Evolutionary conservation across 2,888 invertebrate genomes (phyloP), one percentile per base, ranked within the genome.

Genomic region (Neoaliturus tenellus): DNA sequence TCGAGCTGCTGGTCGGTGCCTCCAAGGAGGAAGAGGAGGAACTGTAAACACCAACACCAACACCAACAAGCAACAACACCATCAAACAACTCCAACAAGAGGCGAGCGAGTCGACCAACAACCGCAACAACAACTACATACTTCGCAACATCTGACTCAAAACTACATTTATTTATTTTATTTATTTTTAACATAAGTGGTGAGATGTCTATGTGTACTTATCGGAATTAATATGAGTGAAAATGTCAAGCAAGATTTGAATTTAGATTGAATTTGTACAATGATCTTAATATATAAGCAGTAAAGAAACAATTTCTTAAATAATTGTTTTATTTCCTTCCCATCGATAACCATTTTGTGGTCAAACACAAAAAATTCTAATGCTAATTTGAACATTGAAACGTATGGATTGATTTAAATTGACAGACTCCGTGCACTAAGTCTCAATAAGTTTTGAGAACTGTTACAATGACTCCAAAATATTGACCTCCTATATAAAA

Each of bases 1-100:
- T 97, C 92, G 93, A 95, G 91, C 96, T 97, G 94, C 93, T 98
- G 89, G 96, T 97, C 89, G 97, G 97, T 91, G 94, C 95, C 91
- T 95, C 94, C 88, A 96, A 96, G 88, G 97, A 96, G 83, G 97
- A 95, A 85, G 83, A 82, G 73, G 80, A 84, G 51, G 82, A 82
- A 33, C 39, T 39, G 23, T 82, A 71, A 73, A 82, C 71, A n/a
- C n/a, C n/a, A 48, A 17, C 41, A 41, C 39, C 44, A 75, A 75
- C 75, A 75, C 51, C n/a, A 78, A 78, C 78, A 55, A 51, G 25
- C 48, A 48, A 25, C 75, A 75, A 78, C 51, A 51, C 44, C 48
- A 48, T 44, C 75, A 75, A 78, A 78, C 78, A 78, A 78, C 78
- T 55, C 51, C 78, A 78, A 78, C 78, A 78, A 48, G 48, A 28